These are phyloP conservation scores for Pseudois nayaur DNA, from an alignment of 2,113 vertebrate species.

Conservation along the genomic window DNA sequence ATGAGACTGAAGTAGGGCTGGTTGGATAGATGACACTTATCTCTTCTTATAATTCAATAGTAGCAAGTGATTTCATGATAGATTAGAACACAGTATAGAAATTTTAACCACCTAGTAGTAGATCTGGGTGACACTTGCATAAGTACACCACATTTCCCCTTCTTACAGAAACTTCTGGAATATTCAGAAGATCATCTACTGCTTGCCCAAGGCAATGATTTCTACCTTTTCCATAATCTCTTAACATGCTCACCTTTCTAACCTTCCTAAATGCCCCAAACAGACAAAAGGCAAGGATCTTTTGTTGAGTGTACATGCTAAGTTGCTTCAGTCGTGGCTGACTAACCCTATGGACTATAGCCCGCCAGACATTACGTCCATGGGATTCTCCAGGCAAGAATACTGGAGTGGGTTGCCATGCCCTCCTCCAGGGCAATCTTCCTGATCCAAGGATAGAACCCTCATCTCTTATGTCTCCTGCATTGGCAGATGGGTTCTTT, in stretches of 20 bases:
- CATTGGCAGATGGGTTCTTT: background rate
- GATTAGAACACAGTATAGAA: background rate
- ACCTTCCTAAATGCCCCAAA: background rate
- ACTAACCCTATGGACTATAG: background rate
- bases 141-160: background rate
- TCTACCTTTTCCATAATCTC: background rate
- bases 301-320: background rate
- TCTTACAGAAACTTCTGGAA: background rate
- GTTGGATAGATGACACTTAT: background rate
- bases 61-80: background rate
- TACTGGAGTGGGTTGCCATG: background rate
- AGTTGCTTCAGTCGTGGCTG: background rate
- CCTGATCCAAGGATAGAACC: background rate
- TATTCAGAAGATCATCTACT: background rate
- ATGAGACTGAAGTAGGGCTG: background rate
- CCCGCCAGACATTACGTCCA: accelerated
- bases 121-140: background rate
- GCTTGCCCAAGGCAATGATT: background rate
- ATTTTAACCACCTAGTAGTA: background rate
- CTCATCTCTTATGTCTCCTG: background rate
- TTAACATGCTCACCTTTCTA: background rate
- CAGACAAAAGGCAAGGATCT: background rate
- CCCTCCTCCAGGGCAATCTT: background rate
- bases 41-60: background rate
- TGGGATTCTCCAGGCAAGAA: background rate